Evolutionary conservation across 2,113 vertebrate species (phyloP).

Genomic region (Haemorhous mexicanus): DNA sequence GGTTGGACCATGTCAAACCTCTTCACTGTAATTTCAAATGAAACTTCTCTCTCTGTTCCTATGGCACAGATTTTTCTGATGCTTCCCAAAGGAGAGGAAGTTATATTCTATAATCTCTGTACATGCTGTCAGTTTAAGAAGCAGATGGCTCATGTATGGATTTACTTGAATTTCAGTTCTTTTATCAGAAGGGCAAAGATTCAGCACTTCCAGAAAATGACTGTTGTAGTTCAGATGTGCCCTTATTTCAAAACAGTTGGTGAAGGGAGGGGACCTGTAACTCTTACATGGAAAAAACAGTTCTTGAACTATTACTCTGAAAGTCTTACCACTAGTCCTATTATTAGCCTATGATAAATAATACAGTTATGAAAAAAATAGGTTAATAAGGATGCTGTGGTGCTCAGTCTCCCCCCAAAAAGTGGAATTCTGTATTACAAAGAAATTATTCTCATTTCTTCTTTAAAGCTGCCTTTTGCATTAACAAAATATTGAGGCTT

Average conservation of each 20-base stretch:
- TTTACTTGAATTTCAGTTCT: neutral
- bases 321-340: neutral
- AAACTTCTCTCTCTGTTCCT: neutral
- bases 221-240: neutral
- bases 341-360: neutral
- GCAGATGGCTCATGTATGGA: neutral
- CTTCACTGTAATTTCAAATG: neutral
- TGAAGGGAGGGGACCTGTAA: neutral
- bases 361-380: neutral
- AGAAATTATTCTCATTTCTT: neutral
- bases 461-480: neutral
- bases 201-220: neutral
- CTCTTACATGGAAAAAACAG: neutral
- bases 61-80: neutral
- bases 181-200: neutral
- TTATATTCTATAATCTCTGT: neutral
- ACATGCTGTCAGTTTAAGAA: neutral
- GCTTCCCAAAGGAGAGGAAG: neutral
- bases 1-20: neutral
- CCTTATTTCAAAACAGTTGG: neutral
- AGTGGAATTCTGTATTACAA: neutral
- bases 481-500: neutral
- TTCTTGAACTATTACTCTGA: neutral
- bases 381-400: neutral
- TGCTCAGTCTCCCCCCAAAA: neutral